phyloP scores from a whole-genome alignment of 2,888 invertebrate species.

The Drosophila demipolita region DNA sequence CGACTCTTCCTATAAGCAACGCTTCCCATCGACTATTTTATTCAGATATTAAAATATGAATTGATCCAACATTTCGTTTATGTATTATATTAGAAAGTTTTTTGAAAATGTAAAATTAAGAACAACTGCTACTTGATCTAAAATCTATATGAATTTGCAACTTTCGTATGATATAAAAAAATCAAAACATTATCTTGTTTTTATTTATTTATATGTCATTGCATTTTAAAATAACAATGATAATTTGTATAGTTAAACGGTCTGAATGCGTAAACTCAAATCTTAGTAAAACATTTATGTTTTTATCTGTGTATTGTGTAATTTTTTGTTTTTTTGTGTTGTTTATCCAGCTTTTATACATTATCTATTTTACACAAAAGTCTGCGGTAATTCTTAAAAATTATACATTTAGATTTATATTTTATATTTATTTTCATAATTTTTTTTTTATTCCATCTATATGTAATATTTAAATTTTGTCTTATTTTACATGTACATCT shows the following conservation, averaged over 20 bases:
- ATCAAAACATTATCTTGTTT: neutral
- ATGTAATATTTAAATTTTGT: slow-evolving; percentile 10
- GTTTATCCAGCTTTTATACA: slow-evolving; percentile 29
- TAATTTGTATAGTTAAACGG: neutral
- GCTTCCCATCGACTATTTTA: neutral
- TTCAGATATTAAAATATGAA: neutral
- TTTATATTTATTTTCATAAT: slow-evolving; percentile 14
- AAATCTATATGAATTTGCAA: neutral
- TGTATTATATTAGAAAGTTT: neutral
- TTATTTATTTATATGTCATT: neutral
- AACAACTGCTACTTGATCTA: neutral
- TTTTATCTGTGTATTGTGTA: slow-evolving; percentile 7
- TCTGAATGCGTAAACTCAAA: neutral
- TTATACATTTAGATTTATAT: slow-evolving; percentile 25
- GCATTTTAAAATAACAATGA: neutral
- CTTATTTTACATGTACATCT: slow-evolving; percentile 46
- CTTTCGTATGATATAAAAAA: slow-evolving; percentile 10
- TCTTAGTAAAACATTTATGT: neutral
- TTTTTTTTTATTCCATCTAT: slow-evolving; percentile 6
- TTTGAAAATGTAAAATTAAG: neutral
- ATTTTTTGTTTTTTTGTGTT: slow-evolving; percentile 18
- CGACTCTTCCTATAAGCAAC: slow-evolving; percentile 38
- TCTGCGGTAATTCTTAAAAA: slow-evolving; percentile 60
- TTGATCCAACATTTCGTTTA: neutral
- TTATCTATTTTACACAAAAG: slow-evolving; percentile 69